Evolutionary conservation across 2,113 vertebrate species (phyloP).

Genomic region (Bambusicola thoracicus): DNA sequence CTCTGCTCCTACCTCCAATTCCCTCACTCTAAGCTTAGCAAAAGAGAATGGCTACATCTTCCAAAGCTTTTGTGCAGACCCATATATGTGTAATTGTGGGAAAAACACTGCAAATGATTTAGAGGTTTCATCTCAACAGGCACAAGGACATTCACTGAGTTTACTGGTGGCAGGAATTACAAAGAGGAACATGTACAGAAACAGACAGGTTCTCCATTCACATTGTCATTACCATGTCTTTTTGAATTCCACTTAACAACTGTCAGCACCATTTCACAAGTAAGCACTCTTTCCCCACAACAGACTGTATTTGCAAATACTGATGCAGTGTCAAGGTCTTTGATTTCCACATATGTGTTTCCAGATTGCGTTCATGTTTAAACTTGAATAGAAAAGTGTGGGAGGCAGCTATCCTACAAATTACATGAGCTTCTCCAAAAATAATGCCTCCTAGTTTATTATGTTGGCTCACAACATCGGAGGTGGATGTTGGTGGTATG

Average conservation of each 20-base stretch:
- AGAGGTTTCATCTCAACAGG: neutral
- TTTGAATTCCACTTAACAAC: neutral
- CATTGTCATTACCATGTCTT: neutral
- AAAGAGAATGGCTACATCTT: neutral
- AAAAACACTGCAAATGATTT: neutral
- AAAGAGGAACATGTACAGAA: neutral
- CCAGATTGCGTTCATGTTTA: neutral
- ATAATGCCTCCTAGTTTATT: neutral
- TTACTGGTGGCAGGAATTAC: neutral
- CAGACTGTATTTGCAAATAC: neutral
- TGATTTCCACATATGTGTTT: neutral
- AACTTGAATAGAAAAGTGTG: neutral
- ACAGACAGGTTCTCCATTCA: neutral
- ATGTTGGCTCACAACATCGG: neutral
- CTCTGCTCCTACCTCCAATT: too few species aligned
- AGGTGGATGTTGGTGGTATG: neutral
- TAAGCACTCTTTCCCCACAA: neutral
- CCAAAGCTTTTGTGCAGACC: neutral
- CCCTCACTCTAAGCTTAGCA: neutral
- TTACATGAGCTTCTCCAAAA: neutral
- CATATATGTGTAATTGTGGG: neutral
- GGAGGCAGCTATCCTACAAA: neutral
- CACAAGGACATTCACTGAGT: fast-evolving
- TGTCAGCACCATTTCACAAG: neutral
- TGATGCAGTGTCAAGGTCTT: neutral